Base-by-base conservation (phyloP, 2,888 invertebrate genomes). In the Clusia tigrina region DNA sequence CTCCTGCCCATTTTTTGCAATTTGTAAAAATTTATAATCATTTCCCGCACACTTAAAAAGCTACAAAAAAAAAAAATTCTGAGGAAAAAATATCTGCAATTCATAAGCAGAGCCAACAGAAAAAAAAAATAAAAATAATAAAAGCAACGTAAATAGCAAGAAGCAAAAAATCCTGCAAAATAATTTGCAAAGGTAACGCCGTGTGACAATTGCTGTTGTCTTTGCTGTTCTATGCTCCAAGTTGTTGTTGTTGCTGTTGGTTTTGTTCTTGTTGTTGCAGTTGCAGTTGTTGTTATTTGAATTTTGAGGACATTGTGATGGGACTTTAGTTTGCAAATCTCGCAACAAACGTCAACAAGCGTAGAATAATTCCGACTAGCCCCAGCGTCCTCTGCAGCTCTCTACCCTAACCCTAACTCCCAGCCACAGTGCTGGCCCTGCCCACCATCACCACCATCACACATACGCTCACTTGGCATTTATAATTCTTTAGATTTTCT, bases 281-380 rank as follows among this genome's bases (percentile, higher is more conserved):
- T 60, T 70, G 73, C 65, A 66, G 73, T 69, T 65, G 73, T 68
- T 76, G 74, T 70, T 76, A 72, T 77, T 74, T 73, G 74, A 71
- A 76, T 77, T 76, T 74, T 77, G 78, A 75, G 77, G 72, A 74
- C 72, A 73, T 77, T 76, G 74, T 76, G 76, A 77, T 74, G 75
- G 73, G 77, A 73, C 79, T 78, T 78, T 77, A 78, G 79, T 78
- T 78, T 71, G 72, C 77, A 78, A 78, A 78, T 78, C 77, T 78
- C 71, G n/a, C 71, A 76, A 69, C 71, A 70, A 71, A 75, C 71
- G 69, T 52, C 67, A 60, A 62, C 26, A 59, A 22, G 54, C 12
- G 23, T 25, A 25, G 24, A 24, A n/a, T 48, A 37, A 32, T 32
- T 52, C 20, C 52, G 10, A 18, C 57, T n/a, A 15, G n/a, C 42